Base-by-base conservation (phyloP, 2,888 invertebrate genomes). In the Cryptocephalus primarius region DNA sequence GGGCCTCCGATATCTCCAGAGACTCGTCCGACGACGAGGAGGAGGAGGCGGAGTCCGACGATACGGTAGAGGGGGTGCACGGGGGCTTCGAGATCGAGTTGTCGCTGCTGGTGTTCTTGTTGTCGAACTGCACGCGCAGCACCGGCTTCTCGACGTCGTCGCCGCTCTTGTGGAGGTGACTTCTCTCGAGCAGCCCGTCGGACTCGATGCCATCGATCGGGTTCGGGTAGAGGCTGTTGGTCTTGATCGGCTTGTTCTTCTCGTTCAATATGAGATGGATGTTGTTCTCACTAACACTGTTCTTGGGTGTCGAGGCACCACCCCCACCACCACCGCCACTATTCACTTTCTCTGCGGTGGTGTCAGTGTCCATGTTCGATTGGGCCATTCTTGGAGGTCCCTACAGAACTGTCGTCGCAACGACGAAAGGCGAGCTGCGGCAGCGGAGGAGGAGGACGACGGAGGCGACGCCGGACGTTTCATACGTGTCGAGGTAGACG, bases 1-100 rank as follows among this genome's bases (percentile, higher is more conserved):
- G 72, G 1, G 82, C 79, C 65, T 84, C 84, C 8, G 82, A 74
- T 42, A 79, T 76, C 9, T 77, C 76, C 39, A 81, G 74, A 48
- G 80, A 80, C 48, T 79, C 6, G 78, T 78, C 42, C 76, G 75
- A 72, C 50, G 65, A 61, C 43, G 65, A 61, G 9, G 54, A 51
- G 13, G 55, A 54, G 14, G 57, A 53, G 8, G 52, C 46, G 59
- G 51, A 74, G 66, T 56, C 75, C 68, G 56, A 69, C 39, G 57
- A 60, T 12, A 58, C 54, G 8, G 58, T 57, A 13, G 57, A 59
- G 31, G 59, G 60, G 10, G 56, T 60, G 11, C 49, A 48, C 10
- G 49, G 45, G 22, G 46, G 46, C 41, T 60, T 57, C 32, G 48
- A 49, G 31, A 56, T 52, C 8, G 53, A 55, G 12, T 48, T 42